phyloP scores from a whole-genome alignment of 2,113 vertebrate species.

The Spizaetus ornatus region DNA sequence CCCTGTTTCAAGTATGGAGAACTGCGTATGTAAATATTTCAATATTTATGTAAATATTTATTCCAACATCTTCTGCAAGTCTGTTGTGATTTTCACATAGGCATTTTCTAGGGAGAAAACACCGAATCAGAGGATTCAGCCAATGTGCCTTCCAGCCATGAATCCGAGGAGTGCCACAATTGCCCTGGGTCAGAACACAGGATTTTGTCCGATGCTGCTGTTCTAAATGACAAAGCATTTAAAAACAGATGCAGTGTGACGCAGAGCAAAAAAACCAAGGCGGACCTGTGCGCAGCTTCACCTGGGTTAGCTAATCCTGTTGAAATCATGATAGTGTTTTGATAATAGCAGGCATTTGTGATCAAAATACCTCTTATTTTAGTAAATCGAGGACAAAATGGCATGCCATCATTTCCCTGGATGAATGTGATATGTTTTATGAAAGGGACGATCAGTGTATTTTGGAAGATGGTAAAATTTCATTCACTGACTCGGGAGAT shows the following conservation, averaged over 20 bases:
- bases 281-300: neutral
- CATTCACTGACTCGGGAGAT: neutral
- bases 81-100: neutral
- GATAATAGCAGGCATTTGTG: neutral
- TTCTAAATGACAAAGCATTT: neutral
- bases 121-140: neutral
- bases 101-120: neutral
- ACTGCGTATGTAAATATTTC: neutral
- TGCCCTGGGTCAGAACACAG: neutral
- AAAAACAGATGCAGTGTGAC: neutral
- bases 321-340: neutral
- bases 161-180: too few relatives aligned
- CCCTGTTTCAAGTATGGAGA: neutral
- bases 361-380: neutral
- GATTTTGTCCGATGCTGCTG: neutral
- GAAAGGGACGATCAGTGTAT: neutral
- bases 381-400: neutral
- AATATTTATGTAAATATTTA: neutral
- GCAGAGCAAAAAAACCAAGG: neutral
- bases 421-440: neutral
- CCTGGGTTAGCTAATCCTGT: neutral
- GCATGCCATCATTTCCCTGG: neutral
- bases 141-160: neutral
- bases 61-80: neutral
- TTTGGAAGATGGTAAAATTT: neutral